phyloP scores from a whole-genome alignment of 2,113 vertebrate species.

The Muscicapa adusta region DNA sequence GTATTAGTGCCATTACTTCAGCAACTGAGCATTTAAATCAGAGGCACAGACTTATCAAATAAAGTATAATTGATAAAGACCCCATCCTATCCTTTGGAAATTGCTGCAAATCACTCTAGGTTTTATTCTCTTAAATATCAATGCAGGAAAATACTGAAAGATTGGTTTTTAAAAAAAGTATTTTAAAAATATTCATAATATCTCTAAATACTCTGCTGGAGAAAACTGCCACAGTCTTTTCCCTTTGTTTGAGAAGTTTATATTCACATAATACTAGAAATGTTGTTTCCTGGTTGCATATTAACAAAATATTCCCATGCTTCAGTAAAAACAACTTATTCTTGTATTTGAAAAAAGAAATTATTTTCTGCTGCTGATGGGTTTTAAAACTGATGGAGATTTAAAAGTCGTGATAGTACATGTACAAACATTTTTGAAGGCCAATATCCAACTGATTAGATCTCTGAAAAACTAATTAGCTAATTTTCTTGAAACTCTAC shows the following conservation, averaged over 20 bases:
- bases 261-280: background rate
- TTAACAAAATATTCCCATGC: background rate
- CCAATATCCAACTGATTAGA: slow-evolving; percentile 17
- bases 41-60: background rate
- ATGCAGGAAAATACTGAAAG: background rate
- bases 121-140: background rate
- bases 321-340: background rate
- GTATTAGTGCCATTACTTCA: background rate
- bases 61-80: background rate
- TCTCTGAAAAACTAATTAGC: slow-evolving; percentile 46
- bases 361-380: background rate
- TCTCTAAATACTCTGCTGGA: background rate
- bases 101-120: background rate
- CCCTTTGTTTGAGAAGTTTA: background rate
- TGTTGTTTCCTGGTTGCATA: background rate
- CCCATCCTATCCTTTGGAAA: background rate
- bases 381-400: background rate
- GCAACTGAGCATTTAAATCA: background rate
- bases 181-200: background rate
- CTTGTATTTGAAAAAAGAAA: background rate
- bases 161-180: fast-evolving
- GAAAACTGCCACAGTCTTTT: background rate
- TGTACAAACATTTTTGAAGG: slow-evolving; percentile 17
- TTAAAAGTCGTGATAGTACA: background rate
- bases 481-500: slow-evolving; percentile 28